These are phyloP conservation scores for Ictalurus punctatus DNA, from an alignment of 2,113 vertebrate genomes.

Conservation along the genomic window DNA sequence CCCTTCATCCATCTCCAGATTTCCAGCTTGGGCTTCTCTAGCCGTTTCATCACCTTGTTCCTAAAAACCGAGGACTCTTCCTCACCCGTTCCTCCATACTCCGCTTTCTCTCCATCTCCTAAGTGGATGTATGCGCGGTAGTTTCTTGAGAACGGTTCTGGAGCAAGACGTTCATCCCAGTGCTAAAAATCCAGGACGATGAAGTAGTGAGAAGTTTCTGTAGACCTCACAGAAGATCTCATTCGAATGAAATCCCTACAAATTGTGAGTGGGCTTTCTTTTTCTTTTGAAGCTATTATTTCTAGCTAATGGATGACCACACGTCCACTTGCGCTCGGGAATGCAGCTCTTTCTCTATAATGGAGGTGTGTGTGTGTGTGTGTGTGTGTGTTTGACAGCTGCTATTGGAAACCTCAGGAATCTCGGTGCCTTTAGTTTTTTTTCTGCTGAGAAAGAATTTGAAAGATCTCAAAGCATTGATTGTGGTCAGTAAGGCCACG, in stretches of 20 bases:
- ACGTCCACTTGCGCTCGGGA: slow-evolving; percentile 27
- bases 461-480: slow-evolving; percentile 25
- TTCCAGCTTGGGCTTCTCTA: not conserved
- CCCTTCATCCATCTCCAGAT: not conserved
- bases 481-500: slow-evolving; percentile 58
- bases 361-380: not conserved
- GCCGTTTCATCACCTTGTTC: not conserved
- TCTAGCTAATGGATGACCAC: slow-evolving; percentile 17
- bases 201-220: not conserved
- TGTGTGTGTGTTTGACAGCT: not conserved
- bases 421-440: slow-evolving; percentile 53
- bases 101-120: not conserved
- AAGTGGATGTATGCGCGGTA: not conserved
- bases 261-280: not conserved
- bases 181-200: not conserved
- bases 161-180: not conserved
- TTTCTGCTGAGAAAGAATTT: slow-evolving; percentile 52
- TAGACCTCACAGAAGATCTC: not conserved
- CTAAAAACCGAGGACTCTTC: not conserved
- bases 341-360: slow-evolving; percentile 8
- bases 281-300: slow-evolving; percentile 32
- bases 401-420: slow-evolving; percentile 49
- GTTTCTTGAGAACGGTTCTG: not conserved
- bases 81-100: not conserved
- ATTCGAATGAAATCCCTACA: not conserved